Evolutionary conservation across 2,113 vertebrate species (phyloP).

Genomic region (Bubo blakistoni): DNA sequence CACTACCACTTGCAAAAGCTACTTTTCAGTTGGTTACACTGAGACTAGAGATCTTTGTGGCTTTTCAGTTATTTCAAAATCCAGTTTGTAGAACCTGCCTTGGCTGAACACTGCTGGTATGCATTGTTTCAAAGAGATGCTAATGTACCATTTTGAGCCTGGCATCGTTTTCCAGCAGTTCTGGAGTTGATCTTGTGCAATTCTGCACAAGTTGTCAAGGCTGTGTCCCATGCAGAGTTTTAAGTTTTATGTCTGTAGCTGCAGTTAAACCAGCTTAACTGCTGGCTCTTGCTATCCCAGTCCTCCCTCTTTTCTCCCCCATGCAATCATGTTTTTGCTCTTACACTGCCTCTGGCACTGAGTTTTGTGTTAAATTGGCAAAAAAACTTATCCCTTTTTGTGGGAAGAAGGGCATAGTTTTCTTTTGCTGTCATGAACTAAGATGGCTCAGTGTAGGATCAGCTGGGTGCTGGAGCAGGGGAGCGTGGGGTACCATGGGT

Average conservation of each 20-base stretch:
- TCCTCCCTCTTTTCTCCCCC: neutral
- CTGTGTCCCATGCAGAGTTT: neutral
- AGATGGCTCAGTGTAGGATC: neutral
- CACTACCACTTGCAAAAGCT: neutral
- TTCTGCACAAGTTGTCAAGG: neutral
- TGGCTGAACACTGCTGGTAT: neutral
- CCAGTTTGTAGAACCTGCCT: neutral
- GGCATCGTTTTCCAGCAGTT: neutral
- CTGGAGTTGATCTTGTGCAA: neutral
- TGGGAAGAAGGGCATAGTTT: neutral
- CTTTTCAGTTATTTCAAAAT: slow-evolving; percentile 38
- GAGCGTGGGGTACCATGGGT: neutral
- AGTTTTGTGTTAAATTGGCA: neutral
- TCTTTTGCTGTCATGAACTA: neutral
- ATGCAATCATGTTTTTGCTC: neutral
- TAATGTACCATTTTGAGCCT: neutral
- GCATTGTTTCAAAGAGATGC: neutral
- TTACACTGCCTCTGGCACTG: neutral
- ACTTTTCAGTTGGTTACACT: neutral
- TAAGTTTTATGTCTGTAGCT: neutral
- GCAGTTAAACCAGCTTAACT: neutral
- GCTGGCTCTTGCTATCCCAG: neutral
- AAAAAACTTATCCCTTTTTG: neutral
- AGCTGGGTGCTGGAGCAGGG: neutral
- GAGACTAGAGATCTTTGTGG: neutral